phyloP scores from a whole-genome alignment of 1,140 invertebrate species.

The Cherax destructor region DNA sequence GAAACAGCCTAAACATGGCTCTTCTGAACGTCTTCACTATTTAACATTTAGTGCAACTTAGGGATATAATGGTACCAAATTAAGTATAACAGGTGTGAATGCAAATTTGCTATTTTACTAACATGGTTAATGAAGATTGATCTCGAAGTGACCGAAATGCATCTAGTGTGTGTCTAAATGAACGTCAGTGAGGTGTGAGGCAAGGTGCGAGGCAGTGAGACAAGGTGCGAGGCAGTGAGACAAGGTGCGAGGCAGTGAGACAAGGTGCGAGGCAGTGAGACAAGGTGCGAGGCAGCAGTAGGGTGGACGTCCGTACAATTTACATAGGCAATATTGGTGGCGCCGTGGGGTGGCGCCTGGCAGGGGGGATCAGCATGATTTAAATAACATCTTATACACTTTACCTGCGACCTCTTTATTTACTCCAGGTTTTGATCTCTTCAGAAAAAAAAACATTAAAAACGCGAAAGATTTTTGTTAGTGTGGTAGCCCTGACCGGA shows the following conservation, averaged over 20 bases:
- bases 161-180: too few species aligned
- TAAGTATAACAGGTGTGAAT: too few species aligned
- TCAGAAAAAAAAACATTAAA: too few species aligned
- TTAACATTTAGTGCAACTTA: too few species aligned
- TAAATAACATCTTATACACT: conserved; percentile 4
- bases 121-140: background rate
- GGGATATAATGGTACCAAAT: too few species aligned
- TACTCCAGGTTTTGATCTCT: too few species aligned
- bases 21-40: too few species aligned
- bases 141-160: background rate
- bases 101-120: too few species aligned
- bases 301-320: background rate
- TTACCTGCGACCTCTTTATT: background rate
- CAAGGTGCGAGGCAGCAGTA: background rate
- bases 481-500: too few species aligned
- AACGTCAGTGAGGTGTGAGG: too few species aligned
- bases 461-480: too few species aligned
- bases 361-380: background rate
- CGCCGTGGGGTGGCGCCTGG: background rate
- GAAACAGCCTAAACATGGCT: too few species aligned
- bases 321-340: conserved; percentile 16
- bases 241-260: background rate
- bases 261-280: background rate
- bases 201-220: background rate
- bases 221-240: background rate